phyloP scores from a whole-genome alignment of 2,888 invertebrate species.

The Eueremaeus valkanovi region DNA sequence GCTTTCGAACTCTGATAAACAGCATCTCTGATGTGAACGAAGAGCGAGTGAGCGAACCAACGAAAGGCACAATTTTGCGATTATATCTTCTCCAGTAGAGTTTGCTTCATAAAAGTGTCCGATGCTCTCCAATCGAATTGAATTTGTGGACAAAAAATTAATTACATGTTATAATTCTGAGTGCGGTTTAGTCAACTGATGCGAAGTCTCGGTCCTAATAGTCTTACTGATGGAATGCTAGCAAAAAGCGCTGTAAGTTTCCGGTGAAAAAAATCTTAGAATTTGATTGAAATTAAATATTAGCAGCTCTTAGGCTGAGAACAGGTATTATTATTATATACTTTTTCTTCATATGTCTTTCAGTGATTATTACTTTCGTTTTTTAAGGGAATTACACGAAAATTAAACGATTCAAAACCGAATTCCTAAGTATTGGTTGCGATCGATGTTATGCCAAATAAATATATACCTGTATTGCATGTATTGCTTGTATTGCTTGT shows the following conservation, averaged over 20 bases:
- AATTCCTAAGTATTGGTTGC: conserved; percentile 25
- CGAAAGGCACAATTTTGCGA: not conserved
- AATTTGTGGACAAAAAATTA: conserved; percentile 8
- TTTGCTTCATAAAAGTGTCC: not conserved
- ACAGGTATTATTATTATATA: too few species aligned
- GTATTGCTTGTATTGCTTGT: too few species aligned
- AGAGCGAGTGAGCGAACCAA: not conserved
- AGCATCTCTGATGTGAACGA: not conserved
- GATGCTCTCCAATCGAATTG: not conserved
- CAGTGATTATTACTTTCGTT: conserved; percentile 12
- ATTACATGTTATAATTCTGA: conserved; percentile 17
- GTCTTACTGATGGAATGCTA: not conserved
- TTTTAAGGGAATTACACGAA: conserved; percentile 23
- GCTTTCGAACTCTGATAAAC: not conserved
- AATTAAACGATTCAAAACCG: conserved; percentile 26
- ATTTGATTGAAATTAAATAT: conserved; percentile 34
- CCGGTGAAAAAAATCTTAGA: not conserved
- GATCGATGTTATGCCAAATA: not conserved
- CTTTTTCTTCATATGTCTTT: not conserved
- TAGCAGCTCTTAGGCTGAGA: not conserved
- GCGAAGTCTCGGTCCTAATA: not conserved
- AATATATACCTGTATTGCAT: not conserved
- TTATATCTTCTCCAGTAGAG: not conserved
- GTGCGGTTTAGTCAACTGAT: conserved; percentile 4
- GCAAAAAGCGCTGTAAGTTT: conserved; percentile 15